Base-by-base conservation (phyloP, 2,797 vertebrate species). In the Manis crassicaudata region DNA sequence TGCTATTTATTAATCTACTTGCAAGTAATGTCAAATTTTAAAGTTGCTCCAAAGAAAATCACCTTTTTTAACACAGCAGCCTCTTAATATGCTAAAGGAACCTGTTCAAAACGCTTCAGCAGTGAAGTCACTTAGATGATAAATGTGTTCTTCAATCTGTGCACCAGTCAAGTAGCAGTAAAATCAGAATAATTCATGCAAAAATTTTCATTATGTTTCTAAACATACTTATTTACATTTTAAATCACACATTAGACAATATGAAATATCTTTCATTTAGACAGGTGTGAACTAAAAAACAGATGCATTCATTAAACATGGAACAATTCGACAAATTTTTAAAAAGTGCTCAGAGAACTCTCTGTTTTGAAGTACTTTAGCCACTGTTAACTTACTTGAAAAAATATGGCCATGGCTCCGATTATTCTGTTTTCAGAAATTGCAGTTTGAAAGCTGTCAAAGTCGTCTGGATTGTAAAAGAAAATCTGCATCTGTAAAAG, bases 401-500 rank as follows among this genome's bases (percentile, higher is more conserved):
- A 99, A 98, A 99, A 99, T 88, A 99, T 98, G 0, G 99, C 98
- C 99, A 99, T 99, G 89, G 99, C 99, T 83, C 99, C 99, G 6
- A 99, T 99, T 95, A 99, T 98, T 96, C 99, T 99, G 98, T 99
- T 99, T 98, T 99, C 99, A 95, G 99, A 98, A 98, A 99, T 99
- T 43, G 99, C 99, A 20, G 99, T 98, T 87, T 99, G 99, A 97
- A 99, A 99, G 98, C 99, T 99, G 98, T 99, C 99, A 90, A 99
- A 99, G 98, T 99, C 99, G 46, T 99, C 99, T 0, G 99, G 99
- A 98, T 99, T 99, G 98, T 99, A 99, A 99, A 99, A 99, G 98
- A 99, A 99, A 98, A 99, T 99, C 99, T 99, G 99, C 99, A 99
- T 99, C 99, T 99, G 99, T 98, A 97, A 97, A 97, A 98, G 97